phyloP scores from a whole-genome alignment of 1,140 invertebrate genomes.

The Musca vetustissima region DNA sequence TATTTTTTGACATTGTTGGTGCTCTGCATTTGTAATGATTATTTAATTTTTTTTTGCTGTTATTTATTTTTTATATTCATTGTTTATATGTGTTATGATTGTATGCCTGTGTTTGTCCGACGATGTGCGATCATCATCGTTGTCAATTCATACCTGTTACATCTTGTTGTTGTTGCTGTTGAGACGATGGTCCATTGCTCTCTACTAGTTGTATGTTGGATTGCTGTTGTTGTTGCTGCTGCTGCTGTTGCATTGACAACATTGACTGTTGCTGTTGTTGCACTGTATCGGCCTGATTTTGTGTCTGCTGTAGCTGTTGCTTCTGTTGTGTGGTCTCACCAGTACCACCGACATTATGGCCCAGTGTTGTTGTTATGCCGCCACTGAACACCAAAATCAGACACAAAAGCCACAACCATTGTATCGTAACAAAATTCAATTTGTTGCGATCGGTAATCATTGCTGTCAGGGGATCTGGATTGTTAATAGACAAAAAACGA shows the following conservation, averaged over 20 bases:
- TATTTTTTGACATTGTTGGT: not conserved
- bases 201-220: conserved; percentile 7
- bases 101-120: too few species aligned
- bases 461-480: conserved; percentile 44
- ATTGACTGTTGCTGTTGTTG: conserved; percentile 32
- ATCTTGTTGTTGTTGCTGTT: conserved; percentile 18
- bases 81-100: not conserved
- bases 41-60: conserved; percentile 17
- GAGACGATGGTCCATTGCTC: conserved; percentile 22
- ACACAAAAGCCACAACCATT: conserved; percentile 33
- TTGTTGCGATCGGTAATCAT: conserved; percentile 55
- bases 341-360: not conserved
- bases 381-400: conserved; percentile 5
- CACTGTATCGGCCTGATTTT: not conserved
- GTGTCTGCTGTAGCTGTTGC: conserved; percentile 17
- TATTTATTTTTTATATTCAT: not conserved
- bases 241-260: conserved; percentile 22
- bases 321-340: conserved; percentile 1
- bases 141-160: conserved; percentile 15
- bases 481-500: not conserved
- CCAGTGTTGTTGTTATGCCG: not conserved
- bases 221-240: not conserved
- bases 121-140: not conserved
- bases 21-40: not conserved
- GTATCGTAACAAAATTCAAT: conserved; percentile 46